A percentile compares a stretch with the other conserved stretches of the same genome.
phyloP scores from a whole-genome alignment of 2,888 invertebrate genomes.

The Koerneria pararmatus region DNA sequence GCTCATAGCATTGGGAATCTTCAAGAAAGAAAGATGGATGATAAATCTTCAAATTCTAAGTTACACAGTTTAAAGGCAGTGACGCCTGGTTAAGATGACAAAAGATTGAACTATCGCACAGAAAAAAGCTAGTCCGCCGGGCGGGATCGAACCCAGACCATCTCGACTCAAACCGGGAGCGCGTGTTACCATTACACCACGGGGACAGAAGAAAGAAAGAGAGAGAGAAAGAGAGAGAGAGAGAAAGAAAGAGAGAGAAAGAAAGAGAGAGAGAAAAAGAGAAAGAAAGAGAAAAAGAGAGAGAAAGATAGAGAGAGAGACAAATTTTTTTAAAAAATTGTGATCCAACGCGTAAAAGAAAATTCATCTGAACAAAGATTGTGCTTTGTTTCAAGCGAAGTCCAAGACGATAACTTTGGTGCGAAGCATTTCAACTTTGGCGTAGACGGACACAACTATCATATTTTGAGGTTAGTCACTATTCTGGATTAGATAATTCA shows the following conservation, averaged over 20 bases:
- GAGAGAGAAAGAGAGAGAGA: constrained; percentile 1
- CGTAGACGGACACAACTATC: constrained; percentile 17
- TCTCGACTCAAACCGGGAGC: too few relatives aligned
- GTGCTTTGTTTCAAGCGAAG: not conserved
- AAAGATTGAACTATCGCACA: too few relatives aligned
- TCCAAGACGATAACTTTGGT: constrained; percentile 17
- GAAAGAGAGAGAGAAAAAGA: not conserved
- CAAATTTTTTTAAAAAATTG: too few relatives aligned
- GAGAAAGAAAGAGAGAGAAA: not conserved
- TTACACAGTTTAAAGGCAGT: too few relatives aligned
- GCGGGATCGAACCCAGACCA: too few relatives aligned
- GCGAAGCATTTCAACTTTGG: constrained; percentile 19
- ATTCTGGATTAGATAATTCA: too few relatives aligned
- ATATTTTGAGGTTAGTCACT: constrained; percentile 15
- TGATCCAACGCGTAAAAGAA: too few relatives aligned
- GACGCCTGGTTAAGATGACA: too few relatives aligned
- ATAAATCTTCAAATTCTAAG: not conserved
- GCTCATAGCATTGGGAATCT: not conserved
- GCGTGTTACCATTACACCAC: not conserved
- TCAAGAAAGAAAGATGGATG: not conserved
- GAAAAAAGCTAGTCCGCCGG: too few relatives aligned
- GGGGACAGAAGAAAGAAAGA: not conserved
- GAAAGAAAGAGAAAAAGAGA: not conserved
- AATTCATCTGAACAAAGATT: not conserved
- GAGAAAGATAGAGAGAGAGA: not conserved